Base-by-base conservation (phyloP, 2,888 invertebrate genomes). In the Dichetophora obliterata region DNA sequence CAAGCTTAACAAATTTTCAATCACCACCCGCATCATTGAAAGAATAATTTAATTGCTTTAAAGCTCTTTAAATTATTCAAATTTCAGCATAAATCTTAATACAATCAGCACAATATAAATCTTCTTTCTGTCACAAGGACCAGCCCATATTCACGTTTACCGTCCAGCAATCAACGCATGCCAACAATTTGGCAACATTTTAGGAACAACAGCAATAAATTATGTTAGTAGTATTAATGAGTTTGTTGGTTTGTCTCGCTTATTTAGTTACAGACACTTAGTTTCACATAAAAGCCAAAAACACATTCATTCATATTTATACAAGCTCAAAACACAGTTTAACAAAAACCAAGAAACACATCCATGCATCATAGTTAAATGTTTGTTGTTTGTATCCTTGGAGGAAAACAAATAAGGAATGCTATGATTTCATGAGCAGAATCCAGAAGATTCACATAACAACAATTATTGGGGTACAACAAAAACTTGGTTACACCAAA, bases 211-310 rank as follows among this genome's bases (percentile, higher is more conserved):
- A 43, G 50, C 43, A 68, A 68, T 50, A 50, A 68, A n/a, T 24
- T 50, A n/a, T 50, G 68, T 27, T 11, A 6, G 43, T 14, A 43
- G 14, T n/a, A n/a, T n/a, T 66, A 48, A 48, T 68, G 50, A 52
- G 68, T 52, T 50, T 68, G 68, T 52, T 50, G 48, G 68, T 68
- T 6, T 14, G 43, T 43, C 19, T 43, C 22, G 16, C 37, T 68
- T 68, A 68, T 68, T 50, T 50, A 50, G 52, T 68, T 68, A 68
- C 50, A 50, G 52, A 68, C 68, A 68, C 68, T 68, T 68, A 24
- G 24, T 59, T 59, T 59, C 50, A 5, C 43, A 43, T 68, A 43
- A 43, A 43, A 43, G 43, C 11, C 43, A 43, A 43, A 2, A 43
- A 43, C 43, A 43, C 43, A 43, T 43, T 43, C 3, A 43, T 43